Evolutionary conservation across 2,797 vertebrate genomes (phyloP), one percentile per base, ranked within the genome.

Genomic region (Acanthurus leucopareius): DNA sequence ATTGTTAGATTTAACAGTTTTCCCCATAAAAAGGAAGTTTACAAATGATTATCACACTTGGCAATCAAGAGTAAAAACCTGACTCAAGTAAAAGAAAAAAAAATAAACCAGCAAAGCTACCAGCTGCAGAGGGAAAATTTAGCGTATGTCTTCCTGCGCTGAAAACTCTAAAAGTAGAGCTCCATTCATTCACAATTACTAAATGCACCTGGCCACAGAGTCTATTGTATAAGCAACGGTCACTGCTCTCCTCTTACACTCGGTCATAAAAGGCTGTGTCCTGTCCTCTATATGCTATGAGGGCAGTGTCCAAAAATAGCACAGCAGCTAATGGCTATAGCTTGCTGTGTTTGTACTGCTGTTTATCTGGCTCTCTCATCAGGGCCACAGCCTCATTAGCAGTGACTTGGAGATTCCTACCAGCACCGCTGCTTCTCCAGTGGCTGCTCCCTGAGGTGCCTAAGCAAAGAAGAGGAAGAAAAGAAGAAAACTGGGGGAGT

Each of bases 341-440:
- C 84, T 84, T 20, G 75, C 75, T 60, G 78, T 86, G 89, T 91
- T 91, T 92, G 75, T 80, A 28, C 89, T 90, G 80, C 77, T 72
- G 86, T 92, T 93, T 94, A 95, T 95, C 94, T 88, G 88, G 64
- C 76, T 77, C 79, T 83, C 88, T 90, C 91, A 95, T 95, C 93
- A 90, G 89, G 16, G 78, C 77, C 79, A 56, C 65, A 79, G 83
- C 47, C 73, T 89, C 88, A 90, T 92, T 92, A 93, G 73, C 85
- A 83, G 77, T 49, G 79, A 86, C 80, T 57, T 77, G 75, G 85
- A 80, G 87, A 79, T 82, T 91, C 91, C 90, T 88, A 84, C 69
- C 77, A 86, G 69, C 52, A 70, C 60, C 73, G 1, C 71, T 69
- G 71, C 61, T 58, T 72, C 49, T 65, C 25, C 73, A 72, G 63